Evolutionary conservation across 2,113 vertebrate genomes (phyloP).

Genomic region (Leucoraja erinaceus): DNA sequence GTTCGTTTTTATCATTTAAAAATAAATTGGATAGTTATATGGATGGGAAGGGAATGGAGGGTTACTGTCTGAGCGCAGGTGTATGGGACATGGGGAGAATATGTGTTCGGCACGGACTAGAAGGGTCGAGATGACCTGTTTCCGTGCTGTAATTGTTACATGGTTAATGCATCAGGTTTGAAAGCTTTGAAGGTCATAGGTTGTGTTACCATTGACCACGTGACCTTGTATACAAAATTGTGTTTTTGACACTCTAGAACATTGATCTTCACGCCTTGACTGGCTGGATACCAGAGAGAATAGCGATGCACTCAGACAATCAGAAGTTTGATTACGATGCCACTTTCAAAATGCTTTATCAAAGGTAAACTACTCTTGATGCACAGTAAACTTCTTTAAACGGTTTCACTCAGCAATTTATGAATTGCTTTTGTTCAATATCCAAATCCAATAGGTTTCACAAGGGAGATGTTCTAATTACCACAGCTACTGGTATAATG

Average conservation of each 20-base stretch:
- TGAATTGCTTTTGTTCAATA: not conserved
- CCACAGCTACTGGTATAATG: conserved; percentile 92
- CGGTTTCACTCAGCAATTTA: conserved; percentile 11
- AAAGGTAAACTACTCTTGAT: conserved; percentile 63
- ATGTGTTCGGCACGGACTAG: no score
- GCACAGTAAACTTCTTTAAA: not conserved
- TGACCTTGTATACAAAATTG: not conserved
- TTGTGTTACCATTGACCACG: not conserved
- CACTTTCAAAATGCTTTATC: conserved; percentile 93
- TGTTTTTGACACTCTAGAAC: conserved; percentile 65
- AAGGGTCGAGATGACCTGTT: no score
- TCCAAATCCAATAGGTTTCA: conserved; percentile 70
- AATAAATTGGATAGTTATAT: no score
- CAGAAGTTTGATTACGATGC: conserved; percentile 86
- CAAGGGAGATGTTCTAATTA: conserved; percentile 89
- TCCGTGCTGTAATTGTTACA: no score
- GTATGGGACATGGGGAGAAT: no score
- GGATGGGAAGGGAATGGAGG: no score
- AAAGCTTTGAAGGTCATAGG: not conserved
- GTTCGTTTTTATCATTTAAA: no score
- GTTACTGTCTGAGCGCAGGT: no score
- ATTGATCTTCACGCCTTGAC: conserved; percentile 95
- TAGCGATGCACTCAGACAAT: conserved; percentile 98
- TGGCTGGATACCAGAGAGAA: conserved; percentile 96
- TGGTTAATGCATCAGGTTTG: not conserved